Evolutionary conservation across 2,113 vertebrate genomes (phyloP), one percentile per base, ranked within the genome.

Genomic region (Scytalopus superciliaris): DNA sequence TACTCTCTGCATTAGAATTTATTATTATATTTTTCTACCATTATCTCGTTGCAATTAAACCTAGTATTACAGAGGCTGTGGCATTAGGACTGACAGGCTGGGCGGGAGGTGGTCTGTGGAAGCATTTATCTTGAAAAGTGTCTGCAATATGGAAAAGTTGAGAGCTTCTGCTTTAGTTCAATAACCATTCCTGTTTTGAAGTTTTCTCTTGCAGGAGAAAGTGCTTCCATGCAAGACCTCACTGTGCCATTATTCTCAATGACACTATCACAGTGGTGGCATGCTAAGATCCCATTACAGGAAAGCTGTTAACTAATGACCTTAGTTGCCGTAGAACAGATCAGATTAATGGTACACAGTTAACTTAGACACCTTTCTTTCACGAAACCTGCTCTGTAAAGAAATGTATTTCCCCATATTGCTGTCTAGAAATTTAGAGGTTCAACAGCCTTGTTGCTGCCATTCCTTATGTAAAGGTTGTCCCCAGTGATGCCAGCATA

Each of bases 261-360:
- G 95, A 95, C 96, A 96, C 90, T 91, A 73, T 93, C 95, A 75
- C 92, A 96, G 93, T 96, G 95, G 96, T 96, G 94, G 91, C 89
- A 95, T 79, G 63, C 89, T 96, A 97, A 96, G 91, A 94, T 93
- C 93, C 88, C 93, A 89, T 94, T 91, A 95, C 94, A 96, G 74
- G 72, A 93, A 92, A 94, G 86, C 93, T 95, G 89, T 84, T 96
- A 95, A 95, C 91, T 95, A 94, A 94, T 63, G 90, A 96, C 76
- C 91, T 79, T 72, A 90, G 96, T 94, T 95, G 92, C 53, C 84
- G 90, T 60, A 94, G 96, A 97, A 93, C 95, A 96, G 95, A 96
- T 96, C 96, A 97, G 90, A 97, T 96, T 98, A 95, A 91, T 97
- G 95, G 72, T 90, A 91, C 73, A 94, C 37, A 96, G 92, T 92